A percentile compares a stretch with the other conserved stretches of the same genome.
Evolutionary conservation across 2,113 vertebrate species (phyloP).

Genomic region (Bathybates hornii): DNA sequence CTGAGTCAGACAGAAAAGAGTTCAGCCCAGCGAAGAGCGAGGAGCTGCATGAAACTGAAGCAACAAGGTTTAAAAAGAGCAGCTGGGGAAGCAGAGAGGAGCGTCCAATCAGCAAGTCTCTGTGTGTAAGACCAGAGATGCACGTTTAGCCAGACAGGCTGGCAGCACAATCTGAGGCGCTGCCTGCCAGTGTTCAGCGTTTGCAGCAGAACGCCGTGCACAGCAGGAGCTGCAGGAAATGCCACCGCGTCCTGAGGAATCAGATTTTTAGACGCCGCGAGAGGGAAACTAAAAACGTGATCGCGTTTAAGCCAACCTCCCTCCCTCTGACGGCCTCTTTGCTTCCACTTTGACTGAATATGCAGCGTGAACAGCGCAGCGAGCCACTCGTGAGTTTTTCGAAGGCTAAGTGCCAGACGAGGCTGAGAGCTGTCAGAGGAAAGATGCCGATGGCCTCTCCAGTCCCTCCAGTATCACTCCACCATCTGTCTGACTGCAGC

Average conservation of each 20-base stretch:
- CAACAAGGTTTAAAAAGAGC: not conserved
- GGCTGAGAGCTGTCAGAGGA: constrained; percentile 17
- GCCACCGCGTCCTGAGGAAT: not conserved
- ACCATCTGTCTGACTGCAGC: constrained; percentile 35
- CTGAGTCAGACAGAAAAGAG: not conserved
- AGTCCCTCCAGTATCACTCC: not conserved
- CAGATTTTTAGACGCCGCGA: not conserved
- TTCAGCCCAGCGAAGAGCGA: not conserved
- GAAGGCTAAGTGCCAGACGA: not conserved
- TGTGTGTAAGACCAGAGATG: not conserved
- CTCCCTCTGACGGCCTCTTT: not conserved
- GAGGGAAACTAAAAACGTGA: not conserved
- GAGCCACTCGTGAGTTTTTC: not conserved
- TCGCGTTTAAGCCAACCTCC: not conserved
- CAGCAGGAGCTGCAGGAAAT: not conserved
- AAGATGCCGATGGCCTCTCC: not conserved
- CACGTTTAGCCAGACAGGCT: not conserved
- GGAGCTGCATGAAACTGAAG: not conserved
- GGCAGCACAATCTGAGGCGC: no score
- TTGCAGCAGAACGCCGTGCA: not conserved
- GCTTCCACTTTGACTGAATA: not conserved
- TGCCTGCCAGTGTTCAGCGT: not conserved
- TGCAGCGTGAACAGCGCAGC: not conserved
- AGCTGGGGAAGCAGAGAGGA: not conserved
- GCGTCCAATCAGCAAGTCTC: not conserved